phyloP scores from a whole-genome alignment of 2,113 vertebrate genomes.

The Hippolais icterina region DNA sequence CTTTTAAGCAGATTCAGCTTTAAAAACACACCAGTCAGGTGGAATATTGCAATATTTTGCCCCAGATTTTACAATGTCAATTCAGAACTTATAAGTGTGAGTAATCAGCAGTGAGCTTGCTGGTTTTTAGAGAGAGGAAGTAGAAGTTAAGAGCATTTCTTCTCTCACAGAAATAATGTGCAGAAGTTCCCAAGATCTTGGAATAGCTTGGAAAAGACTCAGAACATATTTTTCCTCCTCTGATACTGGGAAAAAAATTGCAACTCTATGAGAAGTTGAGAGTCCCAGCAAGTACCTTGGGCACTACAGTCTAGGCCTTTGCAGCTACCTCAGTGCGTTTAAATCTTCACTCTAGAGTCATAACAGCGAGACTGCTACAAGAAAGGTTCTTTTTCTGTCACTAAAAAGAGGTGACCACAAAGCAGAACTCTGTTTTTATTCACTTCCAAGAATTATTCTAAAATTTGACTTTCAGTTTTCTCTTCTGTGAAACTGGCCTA shows the following conservation, averaged over 20 bases:
- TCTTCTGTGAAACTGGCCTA: not conserved
- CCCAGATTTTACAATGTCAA: not conserved
- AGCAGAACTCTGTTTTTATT: not conserved
- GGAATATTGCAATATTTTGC: not conserved
- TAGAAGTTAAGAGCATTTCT: not conserved
- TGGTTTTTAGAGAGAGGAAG: not conserved
- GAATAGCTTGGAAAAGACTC: not conserved
- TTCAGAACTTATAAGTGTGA: conserved; percentile 8
- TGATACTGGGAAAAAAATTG: not conserved
- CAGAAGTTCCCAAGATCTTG: not conserved
- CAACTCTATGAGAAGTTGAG: not conserved
- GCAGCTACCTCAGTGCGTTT: not conserved
- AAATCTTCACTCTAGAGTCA: not conserved
- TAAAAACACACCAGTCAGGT: not conserved
- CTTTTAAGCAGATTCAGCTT: not conserved
- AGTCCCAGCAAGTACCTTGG: not conserved
- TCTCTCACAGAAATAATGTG: not conserved
- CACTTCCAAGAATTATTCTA: not conserved
- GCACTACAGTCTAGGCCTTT: not conserved
- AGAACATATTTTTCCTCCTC: not conserved
- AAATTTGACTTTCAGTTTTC: not conserved
- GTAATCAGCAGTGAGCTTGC: not conserved
- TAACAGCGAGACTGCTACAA: not conserved
- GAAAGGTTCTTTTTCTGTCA: not conserved
- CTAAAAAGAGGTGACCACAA: not conserved